Conservation (phyloP, 2,888 invertebrate genomes). For the Catocala fraxini region DNA sequence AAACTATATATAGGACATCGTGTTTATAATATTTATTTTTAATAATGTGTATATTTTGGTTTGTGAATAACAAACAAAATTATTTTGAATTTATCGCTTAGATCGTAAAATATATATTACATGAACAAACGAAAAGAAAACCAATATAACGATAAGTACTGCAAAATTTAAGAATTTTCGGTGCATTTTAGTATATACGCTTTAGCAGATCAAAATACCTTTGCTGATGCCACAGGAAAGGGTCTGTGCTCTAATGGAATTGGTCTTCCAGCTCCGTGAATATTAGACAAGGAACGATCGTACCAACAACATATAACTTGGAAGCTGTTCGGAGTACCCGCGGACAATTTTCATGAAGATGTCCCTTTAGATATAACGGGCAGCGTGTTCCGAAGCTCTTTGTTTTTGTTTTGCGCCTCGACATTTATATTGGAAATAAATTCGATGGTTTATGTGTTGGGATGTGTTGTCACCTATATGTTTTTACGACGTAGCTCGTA, state of each 20-base stretch:
- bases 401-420: constrained; percentile 54
- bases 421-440: constrained; percentile 70
- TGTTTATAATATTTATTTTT: no score
- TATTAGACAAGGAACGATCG: constrained; percentile 49
- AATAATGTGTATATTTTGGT: no score
- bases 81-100: no score
- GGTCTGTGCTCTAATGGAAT: constrained; percentile 67
- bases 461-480: constrained; percentile 66
- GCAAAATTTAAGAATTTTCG: constrained; percentile 50
- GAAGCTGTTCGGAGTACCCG: constrained; percentile 35
- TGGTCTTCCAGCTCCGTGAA: constrained; percentile 54
- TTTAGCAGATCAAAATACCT: constrained; percentile 53
- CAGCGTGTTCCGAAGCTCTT: constrained; percentile 39
- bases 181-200: constrained; percentile 55
- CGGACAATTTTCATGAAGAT: constrained; percentile 62
- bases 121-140: neutral
- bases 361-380: constrained; percentile 52
- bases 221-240: constrained; percentile 41
- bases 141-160: constrained; percentile 40
- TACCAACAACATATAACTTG: constrained; percentile 53
- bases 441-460: constrained; percentile 68
- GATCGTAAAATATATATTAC: no score
- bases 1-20: no score
- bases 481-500: constrained; percentile 64
- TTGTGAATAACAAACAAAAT: no score